Percentiles rank a stretch among this genome's conserved stretches.
phyloP scores from a whole-genome alignment of 2,888 invertebrate genomes.

The Tillus elongatus region DNA sequence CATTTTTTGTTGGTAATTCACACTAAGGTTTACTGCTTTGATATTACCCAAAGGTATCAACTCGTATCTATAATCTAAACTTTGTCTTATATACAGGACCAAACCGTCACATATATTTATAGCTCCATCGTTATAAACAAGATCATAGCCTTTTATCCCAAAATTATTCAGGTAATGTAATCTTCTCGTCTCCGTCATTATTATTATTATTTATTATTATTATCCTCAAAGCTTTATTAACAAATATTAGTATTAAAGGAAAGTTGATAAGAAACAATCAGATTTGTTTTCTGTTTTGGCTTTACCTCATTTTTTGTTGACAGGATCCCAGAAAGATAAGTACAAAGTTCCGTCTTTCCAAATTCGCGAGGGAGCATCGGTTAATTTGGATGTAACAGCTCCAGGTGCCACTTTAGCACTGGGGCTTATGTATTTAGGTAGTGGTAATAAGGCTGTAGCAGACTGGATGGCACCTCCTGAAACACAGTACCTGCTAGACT shows the following conservation, averaged over 20 bases:
- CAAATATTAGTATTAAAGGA: too few relatives aligned
- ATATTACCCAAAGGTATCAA: slow-evolving; percentile 3
- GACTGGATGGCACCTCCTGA: slow-evolving; percentile 85
- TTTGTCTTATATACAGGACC: too few relatives aligned
- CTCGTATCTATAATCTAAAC: too few relatives aligned
- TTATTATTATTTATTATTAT: neutral
- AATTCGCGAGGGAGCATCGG: slow-evolving; percentile 79
- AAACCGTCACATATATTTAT: too few relatives aligned
- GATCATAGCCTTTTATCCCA: too few relatives aligned
- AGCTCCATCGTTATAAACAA: too few relatives aligned
- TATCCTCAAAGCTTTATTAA: neutral
- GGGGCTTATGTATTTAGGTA: slow-evolving; percentile 84
- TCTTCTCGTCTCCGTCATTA: slow-evolving; percentile 2
- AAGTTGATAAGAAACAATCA: too few relatives aligned
- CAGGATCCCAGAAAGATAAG: slow-evolving; percentile 77
- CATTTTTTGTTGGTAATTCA: too few relatives aligned
- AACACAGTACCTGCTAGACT: slow-evolving; percentile 83
- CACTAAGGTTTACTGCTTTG: too few relatives aligned
- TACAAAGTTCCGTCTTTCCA: slow-evolving; percentile 81
- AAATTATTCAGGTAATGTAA: too few relatives aligned
- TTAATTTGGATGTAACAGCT: slow-evolving; percentile 92
- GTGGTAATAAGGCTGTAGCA: slow-evolving; percentile 75
- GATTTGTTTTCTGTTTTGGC: too few relatives aligned
- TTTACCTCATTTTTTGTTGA: too few relatives aligned
- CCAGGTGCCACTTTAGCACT: slow-evolving; percentile 93